Evolutionary conservation across 64 coral and sea anemone species (phyloP), one percentile per base, ranked within the genome.

Genomic region (Dendronephthya gigantea): DNA sequence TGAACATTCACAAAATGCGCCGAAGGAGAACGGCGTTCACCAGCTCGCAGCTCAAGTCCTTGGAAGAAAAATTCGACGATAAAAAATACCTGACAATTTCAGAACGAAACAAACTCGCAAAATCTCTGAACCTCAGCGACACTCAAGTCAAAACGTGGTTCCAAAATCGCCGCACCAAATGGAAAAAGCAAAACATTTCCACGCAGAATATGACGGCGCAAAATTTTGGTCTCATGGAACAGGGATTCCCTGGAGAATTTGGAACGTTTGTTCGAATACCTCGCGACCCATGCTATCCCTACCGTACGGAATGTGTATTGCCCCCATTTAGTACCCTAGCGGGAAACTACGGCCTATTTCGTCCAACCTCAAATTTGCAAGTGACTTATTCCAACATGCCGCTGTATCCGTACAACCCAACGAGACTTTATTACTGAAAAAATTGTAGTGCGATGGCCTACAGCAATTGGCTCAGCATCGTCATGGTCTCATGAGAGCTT

Each of bases 101-200:
- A 17, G 89, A 90, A 83, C 41, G 89, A 85, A 90, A 90, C 27
- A 90, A 68, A 81, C 84, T 90, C 33, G 89, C 89, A 9, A 90
- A 90, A 50, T 85, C 89, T 40, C 72, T 90, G 83, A 90, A 90
- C 29, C 83, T 90, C 22, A 90, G 89, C 39, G 89, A 90, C 72
- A 90, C 89, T 4, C 89, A 90, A 90, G 89, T 90, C 4, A 90
- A 90, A 41, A 90, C 89, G 1, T 90, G 89, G 89, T 90, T 90
- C 56, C 89, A 90, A 76, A 90, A 90, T 37, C 89, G 89, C 30
- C 89, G 89, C 39, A 90, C 89, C 2, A 90, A 90, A 49, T 90
- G 89, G 89, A 90, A 90, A 85, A 90, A 90, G 50, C 89, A 90
- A 86, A 86, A 85, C 56, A 83, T 90, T 32, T 79, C 72, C 15